Base-by-base conservation (phyloP, 2,113 vertebrate species). In the Mus pahari region DNA sequence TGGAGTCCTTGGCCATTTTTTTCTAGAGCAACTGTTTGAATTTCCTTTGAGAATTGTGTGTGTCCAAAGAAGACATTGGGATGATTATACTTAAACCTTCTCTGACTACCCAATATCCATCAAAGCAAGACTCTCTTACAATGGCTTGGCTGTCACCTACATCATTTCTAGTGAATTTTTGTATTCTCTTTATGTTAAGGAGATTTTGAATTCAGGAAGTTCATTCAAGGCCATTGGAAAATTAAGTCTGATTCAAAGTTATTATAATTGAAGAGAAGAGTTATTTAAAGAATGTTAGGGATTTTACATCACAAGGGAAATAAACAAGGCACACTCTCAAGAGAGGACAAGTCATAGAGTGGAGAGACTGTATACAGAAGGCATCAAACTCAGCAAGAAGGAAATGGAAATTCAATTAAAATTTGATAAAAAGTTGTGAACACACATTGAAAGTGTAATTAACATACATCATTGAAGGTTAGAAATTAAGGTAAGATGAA, bases 1-100 rank as follows among this genome's bases (percentile, higher is more conserved):
- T 93, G 5, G 3, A 86, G 48, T 87, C 13, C 62, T 94, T 94
- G 58, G 74, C 7, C 64, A 16, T 78, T 92, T 79, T 92, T 79
- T 89, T 31, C 68, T 68, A 28, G 84, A 28, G 39, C 42, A 90
- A 55, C 0, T 3, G 12, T 66, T 79, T 90, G 75, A 94, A 83
- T 78, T 83, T 96, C 22, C 36, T 73, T 24, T 86, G 11, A 91
- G 71, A 62, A 22, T 91, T 31, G 6, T 33, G 0, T 78, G 14
- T 66, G 16, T 58, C 33, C 68, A 90, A 81, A 50, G 55, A 13
- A 94, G 8, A 50, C 33, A 73, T 14, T 55, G 13, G 28, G 13
- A 31, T 60, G 55, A 42, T 66, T 70, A 36, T 36, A 14, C 24
- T 19, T 70, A 75, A 92, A 24, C 13, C 13, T 73, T 73, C 39